A percentile compares a stretch with the other conserved stretches of the same genome.
These are phyloP conservation scores for Drosophila kokeensis DNA, from an alignment of 2,888 invertebrate species.

Conservation along the genomic window DNA sequence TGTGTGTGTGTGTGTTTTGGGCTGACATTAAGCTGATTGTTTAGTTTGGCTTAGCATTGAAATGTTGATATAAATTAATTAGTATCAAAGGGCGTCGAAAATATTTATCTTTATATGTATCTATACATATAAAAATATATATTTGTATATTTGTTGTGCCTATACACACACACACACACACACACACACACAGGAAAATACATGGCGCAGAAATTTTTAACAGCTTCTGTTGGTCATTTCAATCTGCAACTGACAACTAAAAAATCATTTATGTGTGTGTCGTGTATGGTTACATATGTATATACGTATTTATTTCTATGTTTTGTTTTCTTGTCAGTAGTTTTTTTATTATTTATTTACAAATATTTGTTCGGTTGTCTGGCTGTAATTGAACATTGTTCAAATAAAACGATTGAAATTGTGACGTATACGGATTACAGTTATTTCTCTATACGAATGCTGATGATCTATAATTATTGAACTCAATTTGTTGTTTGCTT, in stretches of 20 bases:
- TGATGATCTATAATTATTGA: conserved; percentile 40
- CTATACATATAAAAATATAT: conserved; percentile 12
- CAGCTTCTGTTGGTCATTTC: conserved; percentile 28
- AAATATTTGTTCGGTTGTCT: conserved; percentile 10
- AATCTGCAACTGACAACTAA: not conserved
- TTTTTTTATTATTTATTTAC: conserved; percentile 26
- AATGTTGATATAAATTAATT: conserved; percentile 81
- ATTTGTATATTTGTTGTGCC: not conserved
- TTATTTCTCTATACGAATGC: conserved; percentile 5
- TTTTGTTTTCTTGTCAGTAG: not conserved
- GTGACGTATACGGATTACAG: conserved; percentile 14
- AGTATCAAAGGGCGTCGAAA: conserved; percentile 62
- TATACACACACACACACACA: conserved; percentile 25
- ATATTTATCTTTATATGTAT: conserved; percentile 55
- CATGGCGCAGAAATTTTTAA: conserved; percentile 60
- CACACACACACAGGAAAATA: conserved; percentile 35
- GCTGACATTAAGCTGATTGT: conserved; percentile 79
- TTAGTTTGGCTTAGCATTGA: conserved; percentile 80
- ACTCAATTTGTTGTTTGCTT: conserved; percentile 35
- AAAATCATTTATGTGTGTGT: conserved; percentile 9
- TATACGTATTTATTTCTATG: not conserved
- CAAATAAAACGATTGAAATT: conserved; percentile 38
- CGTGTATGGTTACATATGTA: not conserved
- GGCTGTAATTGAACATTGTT: conserved; percentile 45
- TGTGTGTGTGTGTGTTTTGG: conserved; percentile 33